Base-by-base conservation (phyloP, 1,140 invertebrate genomes). In the Lanistes nyassanus region DNA sequence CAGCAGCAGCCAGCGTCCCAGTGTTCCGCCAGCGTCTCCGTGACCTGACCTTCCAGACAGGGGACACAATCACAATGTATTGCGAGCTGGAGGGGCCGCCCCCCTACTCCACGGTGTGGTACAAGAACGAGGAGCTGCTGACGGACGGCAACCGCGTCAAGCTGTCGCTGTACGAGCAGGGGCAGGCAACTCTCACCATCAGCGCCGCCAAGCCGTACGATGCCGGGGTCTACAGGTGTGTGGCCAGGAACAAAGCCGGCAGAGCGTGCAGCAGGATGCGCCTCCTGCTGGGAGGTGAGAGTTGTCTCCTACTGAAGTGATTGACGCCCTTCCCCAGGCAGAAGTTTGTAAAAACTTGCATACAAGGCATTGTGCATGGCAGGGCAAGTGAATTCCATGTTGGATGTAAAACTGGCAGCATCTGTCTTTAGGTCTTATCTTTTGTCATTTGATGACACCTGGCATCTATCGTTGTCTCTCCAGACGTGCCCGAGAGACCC, bases 51-150 rank as follows among this genome's bases (percentile, higher is more conserved):
- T 94, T 98, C 76, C 91, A 93, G 39, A 93, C 95, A 72, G 94
- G 94, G 23, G 93, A 94, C 82, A 92, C 92, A 19, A 93, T 94
- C 1, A 93, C 94, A 77, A 89, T 98, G 9, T 92, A 92, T 16
- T 98, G 96, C 88, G 93, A 94, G 67, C 95, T 95, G 3, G 94
- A 97, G 7, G 97, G 96, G 0, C 94, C 95, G 83, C 97, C 97
- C 0, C 93, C 94, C 83, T 97, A 97, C 0, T 89, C 92, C 60
- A 93, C 99, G n/a, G 95, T 97, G 80, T 99, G 98, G 97, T 99
- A 88, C 74, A 86, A 89, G 58, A 90, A 91, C 71, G 91, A 91
- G 76, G 88, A 88, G 62, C 79, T 86, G 21, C 73, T 91, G 1
- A 79, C 81, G 7, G 87, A 89, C 31, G 76, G 81, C 51, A 69